Evolutionary conservation across 2,888 invertebrate species (phyloP).

Genomic region (Steinernema hermaphroditum): DNA sequence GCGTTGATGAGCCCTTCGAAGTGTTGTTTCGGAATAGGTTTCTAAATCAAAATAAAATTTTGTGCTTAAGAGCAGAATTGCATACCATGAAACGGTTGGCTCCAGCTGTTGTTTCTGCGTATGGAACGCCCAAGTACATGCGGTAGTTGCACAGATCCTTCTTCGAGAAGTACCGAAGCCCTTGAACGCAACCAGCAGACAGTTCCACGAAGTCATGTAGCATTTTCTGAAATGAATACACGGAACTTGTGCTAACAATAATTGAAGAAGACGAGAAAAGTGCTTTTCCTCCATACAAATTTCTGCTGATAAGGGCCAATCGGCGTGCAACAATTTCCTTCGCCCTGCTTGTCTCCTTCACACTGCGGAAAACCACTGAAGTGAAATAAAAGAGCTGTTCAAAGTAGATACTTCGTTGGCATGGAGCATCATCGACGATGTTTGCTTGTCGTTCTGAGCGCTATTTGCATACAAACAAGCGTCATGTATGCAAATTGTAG

Average conservation of each 20-base stretch:
- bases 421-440: neutral
- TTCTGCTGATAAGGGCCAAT: too few relatives aligned
- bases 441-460: neutral
- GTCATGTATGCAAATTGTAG: constrained; percentile 13
- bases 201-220: neutral
- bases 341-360: too few relatives aligned
- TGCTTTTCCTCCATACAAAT: too few relatives aligned
- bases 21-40: neutral
- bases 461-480: constrained; percentile 18
- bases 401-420: too few relatives aligned
- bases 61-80: neutral
- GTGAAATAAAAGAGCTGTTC: too few relatives aligned
- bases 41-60: neutral
- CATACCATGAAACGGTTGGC: neutral
- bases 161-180: neutral
- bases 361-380: too few relatives aligned
- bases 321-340: too few relatives aligned
- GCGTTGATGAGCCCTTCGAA: neutral
- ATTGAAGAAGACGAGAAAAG: too few relatives aligned
- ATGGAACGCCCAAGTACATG: neutral
- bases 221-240: too few relatives aligned
- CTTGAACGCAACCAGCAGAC: neutral
- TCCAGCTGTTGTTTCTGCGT: neutral
- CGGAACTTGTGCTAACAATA: too few relatives aligned
- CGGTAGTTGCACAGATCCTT: neutral